These are phyloP conservation scores for Cyanoramphus novaezelandiae DNA, from an alignment of 2,113 vertebrate genomes.

Conservation along the genomic window DNA sequence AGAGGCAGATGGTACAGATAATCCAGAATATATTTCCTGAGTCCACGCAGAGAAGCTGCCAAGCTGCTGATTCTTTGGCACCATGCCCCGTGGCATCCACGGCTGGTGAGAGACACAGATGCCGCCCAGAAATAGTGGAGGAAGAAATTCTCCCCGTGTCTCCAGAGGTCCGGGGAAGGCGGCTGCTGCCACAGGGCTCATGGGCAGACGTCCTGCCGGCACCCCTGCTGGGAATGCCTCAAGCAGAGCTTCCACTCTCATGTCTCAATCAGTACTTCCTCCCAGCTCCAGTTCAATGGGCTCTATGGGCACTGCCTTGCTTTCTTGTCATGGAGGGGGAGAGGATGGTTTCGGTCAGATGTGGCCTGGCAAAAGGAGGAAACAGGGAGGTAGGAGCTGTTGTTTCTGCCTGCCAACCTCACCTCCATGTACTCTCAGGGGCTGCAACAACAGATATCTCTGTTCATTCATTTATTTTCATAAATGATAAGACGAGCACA, in stretches of 20 bases:
- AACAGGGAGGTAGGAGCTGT: neutral
- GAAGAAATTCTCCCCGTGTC: slow-evolving; percentile 48
- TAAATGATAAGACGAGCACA: neutral
- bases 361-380: neutral
- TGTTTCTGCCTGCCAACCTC: neutral
- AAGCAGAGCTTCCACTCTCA: neutral
- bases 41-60: slow-evolving; percentile 33
- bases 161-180: neutral
- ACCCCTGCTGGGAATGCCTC: neutral
- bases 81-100: neutral
- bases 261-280: neutral
- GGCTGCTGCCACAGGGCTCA: neutral
- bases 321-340: rapidly evolving
- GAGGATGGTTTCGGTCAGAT: neutral
- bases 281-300: rapidly evolving
- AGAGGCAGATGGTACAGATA: slow-evolving; percentile 57
- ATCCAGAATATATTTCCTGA: slow-evolving; percentile 53
- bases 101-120: slow-evolving; percentile 36
- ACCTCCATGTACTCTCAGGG: neutral
- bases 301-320: neutral
- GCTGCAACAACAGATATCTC: neutral
- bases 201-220: neutral
- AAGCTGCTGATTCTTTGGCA: slow-evolving; percentile 50
- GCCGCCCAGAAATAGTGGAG: slow-evolving; percentile 52
- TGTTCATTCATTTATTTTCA: neutral